These are phyloP conservation scores for Hofmannophila pseudospretella DNA, from an alignment of 2,888 invertebrate genomes.

Conservation along the genomic window DNA sequence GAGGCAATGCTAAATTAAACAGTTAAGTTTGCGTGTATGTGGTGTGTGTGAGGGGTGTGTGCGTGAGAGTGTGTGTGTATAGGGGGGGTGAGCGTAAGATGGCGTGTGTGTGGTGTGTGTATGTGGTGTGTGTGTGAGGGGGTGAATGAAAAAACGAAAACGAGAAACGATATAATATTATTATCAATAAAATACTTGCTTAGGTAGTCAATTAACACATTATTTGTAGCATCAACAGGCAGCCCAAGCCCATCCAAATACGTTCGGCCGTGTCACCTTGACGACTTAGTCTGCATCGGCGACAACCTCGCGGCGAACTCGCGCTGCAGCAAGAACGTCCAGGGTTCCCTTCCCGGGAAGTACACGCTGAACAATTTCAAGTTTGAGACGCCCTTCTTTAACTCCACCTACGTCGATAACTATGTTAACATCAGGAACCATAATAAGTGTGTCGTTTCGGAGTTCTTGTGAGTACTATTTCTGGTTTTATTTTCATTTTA, in stretches of 20 bases:
- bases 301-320: constrained; percentile 45
- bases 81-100: too few relatives aligned
- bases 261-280: constrained; percentile 36
- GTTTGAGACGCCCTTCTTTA: constrained; percentile 51
- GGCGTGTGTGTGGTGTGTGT: too few relatives aligned
- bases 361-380: constrained; percentile 26
- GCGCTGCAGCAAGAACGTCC: constrained; percentile 28
- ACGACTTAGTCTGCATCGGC: constrained; percentile 36
- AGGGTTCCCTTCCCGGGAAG: constrained; percentile 24
- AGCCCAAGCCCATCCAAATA: constrained; percentile 12
- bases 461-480: constrained; percentile 53
- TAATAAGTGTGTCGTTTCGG: constrained; percentile 41
- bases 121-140: too few relatives aligned
- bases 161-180: too few relatives aligned
- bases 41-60: too few relatives aligned
- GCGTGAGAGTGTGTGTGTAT: too few relatives aligned
- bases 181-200: too few relatives aligned
- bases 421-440: constrained; percentile 40
- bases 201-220: background rate
- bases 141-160: too few relatives aligned
- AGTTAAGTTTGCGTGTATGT: background rate
- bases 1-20: too few relatives aligned
- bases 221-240: background rate
- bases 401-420: constrained; percentile 44
- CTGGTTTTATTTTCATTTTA: too few relatives aligned